Conservation (phyloP, 2,113 vertebrate species). For the Dolichallabes microphthalmus region DNA sequence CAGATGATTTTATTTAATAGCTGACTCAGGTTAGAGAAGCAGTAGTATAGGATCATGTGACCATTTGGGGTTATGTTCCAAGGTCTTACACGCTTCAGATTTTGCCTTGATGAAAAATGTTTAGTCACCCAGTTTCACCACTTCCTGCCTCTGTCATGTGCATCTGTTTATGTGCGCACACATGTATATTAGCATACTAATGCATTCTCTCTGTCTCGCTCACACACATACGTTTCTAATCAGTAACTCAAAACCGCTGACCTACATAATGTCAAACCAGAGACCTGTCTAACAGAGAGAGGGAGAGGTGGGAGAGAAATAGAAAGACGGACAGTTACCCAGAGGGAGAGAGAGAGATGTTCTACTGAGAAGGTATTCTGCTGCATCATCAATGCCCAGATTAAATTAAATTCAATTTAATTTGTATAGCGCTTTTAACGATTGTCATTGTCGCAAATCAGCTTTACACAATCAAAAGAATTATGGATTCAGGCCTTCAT, state of each 20-base stretch:
- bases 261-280: neutral
- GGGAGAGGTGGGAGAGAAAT: neutral
- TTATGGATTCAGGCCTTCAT: too few species aligned
- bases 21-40: neutral
- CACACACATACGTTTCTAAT: neutral
- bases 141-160: conserved; percentile 2
- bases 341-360: neutral
- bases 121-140: conserved; percentile 9
- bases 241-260: neutral
- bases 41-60: neutral
- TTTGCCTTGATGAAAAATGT: neutral
- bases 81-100: neutral
- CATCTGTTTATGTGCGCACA: conserved; percentile 33
- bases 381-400: too few species aligned
- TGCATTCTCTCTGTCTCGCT: neutral
- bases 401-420: too few species aligned
- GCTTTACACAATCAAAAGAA: too few species aligned
- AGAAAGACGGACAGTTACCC: neutral
- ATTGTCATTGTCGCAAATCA: too few species aligned
- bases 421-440: too few species aligned
- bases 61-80: neutral
- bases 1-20: neutral
- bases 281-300: neutral
- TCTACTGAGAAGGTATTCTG: too few species aligned
- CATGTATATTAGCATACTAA: neutral